Conservation (phyloP, 2,888 invertebrate genomes). For the Rhopalosiphum nymphaeae region DNA sequence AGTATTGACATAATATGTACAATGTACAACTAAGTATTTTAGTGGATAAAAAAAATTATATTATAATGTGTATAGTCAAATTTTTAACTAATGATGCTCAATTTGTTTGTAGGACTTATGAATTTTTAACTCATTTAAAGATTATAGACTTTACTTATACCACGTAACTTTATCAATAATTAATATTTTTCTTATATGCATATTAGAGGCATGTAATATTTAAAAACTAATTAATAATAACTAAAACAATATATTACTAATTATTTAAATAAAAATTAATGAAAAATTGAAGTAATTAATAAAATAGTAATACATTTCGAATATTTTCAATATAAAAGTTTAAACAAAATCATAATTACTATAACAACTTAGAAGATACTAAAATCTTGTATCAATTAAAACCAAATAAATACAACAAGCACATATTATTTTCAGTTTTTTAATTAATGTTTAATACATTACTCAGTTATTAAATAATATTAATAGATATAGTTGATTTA, state of each 20-base stretch:
- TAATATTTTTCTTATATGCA: background rate
- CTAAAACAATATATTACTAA: background rate
- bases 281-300: background rate
- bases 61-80: background rate
- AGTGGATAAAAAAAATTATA: background rate
- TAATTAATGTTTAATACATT: background rate
- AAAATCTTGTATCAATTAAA: background rate
- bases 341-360: background rate
- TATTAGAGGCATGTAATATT: background rate
- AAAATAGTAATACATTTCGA: background rate
- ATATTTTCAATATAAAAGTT: background rate
- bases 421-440: background rate
- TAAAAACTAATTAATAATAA: background rate
- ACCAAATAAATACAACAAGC: background rate
- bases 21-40: too few relatives aligned
- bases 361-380: background rate
- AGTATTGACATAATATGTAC: background rate
- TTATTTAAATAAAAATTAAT: background rate
- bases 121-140: background rate
- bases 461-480: background rate
- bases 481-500: background rate
- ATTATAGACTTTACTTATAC: background rate
- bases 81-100: background rate
- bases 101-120: background rate
- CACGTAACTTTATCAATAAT: background rate